These are phyloP conservation scores for Pediacus dermestoides DNA, from an alignment of 2,888 invertebrate species.

Conservation along the genomic window DNA sequence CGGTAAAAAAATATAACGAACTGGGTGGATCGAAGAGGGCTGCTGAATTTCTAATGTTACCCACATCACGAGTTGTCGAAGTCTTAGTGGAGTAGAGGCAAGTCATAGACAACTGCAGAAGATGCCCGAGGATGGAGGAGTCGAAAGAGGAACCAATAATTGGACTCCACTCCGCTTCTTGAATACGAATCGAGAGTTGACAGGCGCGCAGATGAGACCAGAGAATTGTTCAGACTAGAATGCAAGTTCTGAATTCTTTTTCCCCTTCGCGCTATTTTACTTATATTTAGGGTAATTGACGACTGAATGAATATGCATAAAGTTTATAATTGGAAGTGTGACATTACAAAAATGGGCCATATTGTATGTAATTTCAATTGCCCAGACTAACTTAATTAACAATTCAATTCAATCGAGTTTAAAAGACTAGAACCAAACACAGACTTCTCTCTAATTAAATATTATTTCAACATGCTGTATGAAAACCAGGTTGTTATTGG, in stretches of 20 bases:
- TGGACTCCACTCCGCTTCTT: constrained; percentile 25
- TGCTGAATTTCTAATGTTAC: constrained; percentile 24
- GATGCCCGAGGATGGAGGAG: constrained; percentile 24
- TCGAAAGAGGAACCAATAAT: constrained; percentile 30
- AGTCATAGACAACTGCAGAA: constrained; percentile 21
- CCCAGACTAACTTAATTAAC: too few relatives aligned
- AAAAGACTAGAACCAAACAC: too few relatives aligned
- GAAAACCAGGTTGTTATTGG: too few relatives aligned
- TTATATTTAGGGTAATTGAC: constrained; percentile 22
- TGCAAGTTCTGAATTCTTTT: constrained; percentile 21
- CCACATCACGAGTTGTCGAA: constrained; percentile 34
- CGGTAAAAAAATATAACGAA: constrained; percentile 23
- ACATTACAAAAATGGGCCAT: constrained; percentile 17
- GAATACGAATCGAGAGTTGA: constrained; percentile 26
- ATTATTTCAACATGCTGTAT: too few relatives aligned
- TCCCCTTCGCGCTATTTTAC: constrained; percentile 19
- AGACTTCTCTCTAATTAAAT: too few relatives aligned
- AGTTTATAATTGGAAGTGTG: constrained; percentile 23
- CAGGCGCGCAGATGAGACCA: constrained; percentile 28
- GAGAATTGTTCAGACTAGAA: constrained; percentile 28
- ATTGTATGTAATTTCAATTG: constrained; percentile 12
- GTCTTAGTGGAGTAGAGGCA: constrained; percentile 18
- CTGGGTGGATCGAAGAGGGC: constrained; percentile 16
- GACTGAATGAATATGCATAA: constrained; percentile 23
- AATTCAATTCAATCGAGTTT: too few relatives aligned